Evolutionary conservation across 2,113 vertebrate species (phyloP).

Genomic region (Hepsetus odoe): DNA sequence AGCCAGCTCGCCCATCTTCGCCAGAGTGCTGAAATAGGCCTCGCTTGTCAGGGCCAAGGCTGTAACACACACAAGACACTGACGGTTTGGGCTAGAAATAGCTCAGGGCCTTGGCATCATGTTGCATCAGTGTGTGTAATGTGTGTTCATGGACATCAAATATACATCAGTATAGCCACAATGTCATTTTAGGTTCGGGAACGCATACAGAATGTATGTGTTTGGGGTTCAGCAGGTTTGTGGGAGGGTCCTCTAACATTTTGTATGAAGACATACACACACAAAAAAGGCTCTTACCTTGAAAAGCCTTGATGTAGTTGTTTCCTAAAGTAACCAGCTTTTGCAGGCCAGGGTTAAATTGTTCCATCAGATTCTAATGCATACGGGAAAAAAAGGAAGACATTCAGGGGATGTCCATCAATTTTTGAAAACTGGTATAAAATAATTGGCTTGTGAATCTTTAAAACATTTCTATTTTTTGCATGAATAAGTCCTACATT

Average conservation of each 20-base stretch:
- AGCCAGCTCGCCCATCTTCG: slow-evolving; percentile 91
- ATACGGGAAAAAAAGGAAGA: slow-evolving; percentile 24
- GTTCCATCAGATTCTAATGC: slow-evolving; percentile 86
- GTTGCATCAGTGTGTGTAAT: background rate
- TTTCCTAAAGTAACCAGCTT: slow-evolving; percentile 89
- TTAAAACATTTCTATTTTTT: too few relatives aligned
- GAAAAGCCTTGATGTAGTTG: slow-evolving; percentile 89
- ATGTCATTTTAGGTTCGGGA: background rate
- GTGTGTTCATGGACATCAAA: slow-evolving; percentile 20
- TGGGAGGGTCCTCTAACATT: background rate
- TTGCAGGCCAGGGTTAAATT: slow-evolving; percentile 92
- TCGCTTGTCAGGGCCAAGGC: slow-evolving; percentile 85
- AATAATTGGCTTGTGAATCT: too few relatives aligned
- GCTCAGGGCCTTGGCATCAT: background rate
- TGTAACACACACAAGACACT: slow-evolving; percentile 56
- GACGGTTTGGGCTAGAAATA: slow-evolving; percentile 20
- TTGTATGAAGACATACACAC: background rate
- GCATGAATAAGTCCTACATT: too few relatives aligned
- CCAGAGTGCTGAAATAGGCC: slow-evolving; percentile 87
- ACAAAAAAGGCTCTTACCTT: slow-evolving; percentile 75
- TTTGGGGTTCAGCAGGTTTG: background rate
- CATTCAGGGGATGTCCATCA: too few relatives aligned
- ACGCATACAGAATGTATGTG: background rate
- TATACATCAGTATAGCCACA: slow-evolving; percentile 17
- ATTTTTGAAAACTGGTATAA: too few relatives aligned